Percentiles rank a stretch among this genome's conserved stretches.
phyloP scores from a whole-genome alignment of 2,888 invertebrate species.

The Ormyrus pomaceus region DNA sequence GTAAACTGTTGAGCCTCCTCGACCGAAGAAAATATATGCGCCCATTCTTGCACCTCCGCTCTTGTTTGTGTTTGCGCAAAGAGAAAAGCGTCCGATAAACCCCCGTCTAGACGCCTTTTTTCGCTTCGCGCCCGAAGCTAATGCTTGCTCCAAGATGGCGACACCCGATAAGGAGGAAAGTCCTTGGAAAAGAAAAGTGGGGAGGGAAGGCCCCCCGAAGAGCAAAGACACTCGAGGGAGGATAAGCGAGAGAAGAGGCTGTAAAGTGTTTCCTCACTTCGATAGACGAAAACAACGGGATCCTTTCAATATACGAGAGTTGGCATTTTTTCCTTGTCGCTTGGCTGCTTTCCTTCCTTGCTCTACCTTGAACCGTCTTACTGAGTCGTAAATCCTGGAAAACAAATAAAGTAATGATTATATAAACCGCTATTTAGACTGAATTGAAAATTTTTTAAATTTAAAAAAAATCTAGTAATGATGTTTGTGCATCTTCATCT shows the following conservation, averaged over 20 bases:
- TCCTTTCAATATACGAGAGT: constrained; percentile 4
- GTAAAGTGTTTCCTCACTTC: constrained; percentile 21
- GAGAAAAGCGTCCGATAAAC: too few relatives aligned
- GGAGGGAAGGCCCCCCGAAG: constrained; percentile 11
- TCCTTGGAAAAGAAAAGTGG: not conserved
- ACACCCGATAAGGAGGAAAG: constrained; percentile 29
- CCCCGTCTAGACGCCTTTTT: not conserved
- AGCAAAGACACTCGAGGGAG: constrained; percentile 3
- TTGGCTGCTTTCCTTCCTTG: not conserved
- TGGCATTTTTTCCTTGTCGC: not conserved
- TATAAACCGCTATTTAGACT: too few relatives aligned
- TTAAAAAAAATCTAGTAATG: too few relatives aligned
- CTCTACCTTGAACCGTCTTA: too few relatives aligned
- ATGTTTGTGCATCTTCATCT: too few relatives aligned
- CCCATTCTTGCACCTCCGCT: not conserved
- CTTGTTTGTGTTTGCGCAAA: too few relatives aligned
- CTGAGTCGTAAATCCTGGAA: too few relatives aligned
- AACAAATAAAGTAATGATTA: too few relatives aligned
- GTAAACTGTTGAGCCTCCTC: not conserved
- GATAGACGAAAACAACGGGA: constrained; percentile 9
- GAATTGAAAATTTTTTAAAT: too few relatives aligned
- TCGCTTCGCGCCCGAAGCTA: too few relatives aligned
- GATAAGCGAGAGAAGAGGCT: not conserved
- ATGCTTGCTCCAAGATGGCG: constrained; percentile 30
- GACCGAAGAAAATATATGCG: not conserved